Evolutionary conservation across 2,888 invertebrate species (phyloP), one percentile per base, ranked within the genome.

Genomic region (Cheilosia impressa): DNA sequence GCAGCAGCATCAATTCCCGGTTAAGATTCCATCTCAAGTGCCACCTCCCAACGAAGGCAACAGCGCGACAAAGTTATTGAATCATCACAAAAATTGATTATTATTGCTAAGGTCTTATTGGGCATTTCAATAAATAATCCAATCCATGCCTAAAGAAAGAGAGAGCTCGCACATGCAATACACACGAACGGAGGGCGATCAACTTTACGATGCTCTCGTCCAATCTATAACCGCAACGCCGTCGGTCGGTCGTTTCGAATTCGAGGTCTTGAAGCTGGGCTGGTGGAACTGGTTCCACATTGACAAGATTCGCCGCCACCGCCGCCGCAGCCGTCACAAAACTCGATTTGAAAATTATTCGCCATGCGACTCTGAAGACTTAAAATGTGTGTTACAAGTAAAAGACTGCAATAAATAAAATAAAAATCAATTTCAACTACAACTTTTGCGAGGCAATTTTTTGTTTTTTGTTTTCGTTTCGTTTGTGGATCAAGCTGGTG

Each of bases 61-160:
- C 57, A 76, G 57, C 69, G 55, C 76, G 60, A 66, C 75, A 72
- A 73, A 66, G 43, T 82, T 82, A 82, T 82, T 82, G 81, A 82
- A 76, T 82, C 81, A 82, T 82, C 76, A 82, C 71, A 82, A 52
- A 58, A 82, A 76, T 82, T 76, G 81, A 82, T 82, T 82, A 76
- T 76, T 82, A 65, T 76, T 76, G 60, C 65, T 63, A 41, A 63
- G 69, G 57, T 52, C 65, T 82, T 65, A 52, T 71, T 76, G 76
- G 76, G 27, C 65, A 77, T 82, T 82, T 82, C 71, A 76, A 82
- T 82, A 75, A 80, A 80, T 80, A 80, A 80, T 62, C 60, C 41
- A 50, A 66, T 50, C 41, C 52, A 31, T 3, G 38, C 55, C 62
- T 38, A 69, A 82, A 58, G 65, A 82, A 71, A 82, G 76, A 82